Percentiles rank a stretch among this genome's conserved stretches.
These are phyloP conservation scores for Camptogramma bilineatum DNA, from an alignment of 2,888 invertebrate genomes.

Conservation along the genomic window DNA sequence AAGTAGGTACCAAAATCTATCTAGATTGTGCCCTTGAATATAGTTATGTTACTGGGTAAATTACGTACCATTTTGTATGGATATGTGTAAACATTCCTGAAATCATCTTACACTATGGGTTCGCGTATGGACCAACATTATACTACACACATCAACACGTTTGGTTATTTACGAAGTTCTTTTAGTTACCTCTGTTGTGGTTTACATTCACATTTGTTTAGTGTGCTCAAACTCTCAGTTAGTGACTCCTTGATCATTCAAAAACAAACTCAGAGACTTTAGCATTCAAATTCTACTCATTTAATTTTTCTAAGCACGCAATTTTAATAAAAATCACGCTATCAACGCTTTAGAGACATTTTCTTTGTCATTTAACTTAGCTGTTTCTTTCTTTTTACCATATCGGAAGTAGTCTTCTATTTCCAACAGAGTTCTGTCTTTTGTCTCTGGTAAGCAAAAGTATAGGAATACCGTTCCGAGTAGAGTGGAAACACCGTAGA, in stretches of 20 bases:
- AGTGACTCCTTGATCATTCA: too few relatives aligned
- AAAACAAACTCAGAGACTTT: too few relatives aligned
- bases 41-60: background rate
- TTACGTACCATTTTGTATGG: too few relatives aligned
- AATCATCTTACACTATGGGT: too few relatives aligned
- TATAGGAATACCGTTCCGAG: conserved; percentile 86
- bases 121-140: too few relatives aligned
- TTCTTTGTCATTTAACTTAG: conserved; percentile 45
- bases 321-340: background rate
- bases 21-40: background rate
- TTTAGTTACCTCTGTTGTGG: too few relatives aligned
- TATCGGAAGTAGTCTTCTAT: conserved; percentile 86
- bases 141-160: too few relatives aligned
- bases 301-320: background rate
- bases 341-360: conserved; percentile 39
- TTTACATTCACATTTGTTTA: too few relatives aligned
- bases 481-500: conserved; percentile 87
- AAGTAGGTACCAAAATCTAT: background rate
- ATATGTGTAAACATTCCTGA: too few relatives aligned
- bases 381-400: conserved; percentile 53
- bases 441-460: conserved; percentile 88
- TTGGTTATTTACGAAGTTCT: too few relatives aligned
- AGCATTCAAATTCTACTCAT: background rate
- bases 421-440: conserved; percentile 87
- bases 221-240: too few relatives aligned